Base-by-base conservation (phyloP, 2,888 invertebrate species). In the Leuctra nigra region DNA sequence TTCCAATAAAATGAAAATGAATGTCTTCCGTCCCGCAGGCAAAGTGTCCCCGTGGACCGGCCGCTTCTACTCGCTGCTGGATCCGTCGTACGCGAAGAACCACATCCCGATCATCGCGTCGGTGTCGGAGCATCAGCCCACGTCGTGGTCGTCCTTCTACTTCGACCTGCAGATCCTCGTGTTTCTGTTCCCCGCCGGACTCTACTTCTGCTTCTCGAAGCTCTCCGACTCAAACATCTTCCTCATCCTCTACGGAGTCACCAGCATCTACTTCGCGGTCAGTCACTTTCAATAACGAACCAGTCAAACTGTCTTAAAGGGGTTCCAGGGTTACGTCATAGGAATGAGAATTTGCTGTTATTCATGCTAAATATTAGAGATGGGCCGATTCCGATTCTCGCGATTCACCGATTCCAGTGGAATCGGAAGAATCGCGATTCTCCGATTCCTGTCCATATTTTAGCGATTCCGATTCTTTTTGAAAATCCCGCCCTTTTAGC, bases 21-120 rank as follows among this genome's bases (percentile, higher is more conserved):
- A 9, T n/a, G 38, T 38, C 4, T 38, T 4, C 16, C 6, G 16
- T 4, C 38, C 69, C 69, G 13, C 67, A 83, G 83, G 81, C 66
- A 94, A 96, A 81, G 93, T 97, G 64, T 92, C 96, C 0, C 96
- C 97, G 4, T 97, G 96, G 96, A 97, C 96, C 23, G 97, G 97
- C 20, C 82, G 97, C 65, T 97, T 98, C 75, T 97, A 97, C 73
- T 96, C 96, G 0, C 78, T 97, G 14, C 74, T 97, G 64, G 97
- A 97, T 75, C 96, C 97, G 0, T 94, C 94, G 0, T 97, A 98
- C 68, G 97, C 97, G 44, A 98, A 98, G 75, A 96, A 95, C 74
- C 93, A 98, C 75, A 98, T 98, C 75, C 97, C 97, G 53, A 97
- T 97, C 64, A 97, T 97, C 69, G 97, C 94, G 9, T 93, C 92